phyloP scores from a whole-genome alignment of 1,140 invertebrate genomes.

The Maniola jurtina region DNA sequence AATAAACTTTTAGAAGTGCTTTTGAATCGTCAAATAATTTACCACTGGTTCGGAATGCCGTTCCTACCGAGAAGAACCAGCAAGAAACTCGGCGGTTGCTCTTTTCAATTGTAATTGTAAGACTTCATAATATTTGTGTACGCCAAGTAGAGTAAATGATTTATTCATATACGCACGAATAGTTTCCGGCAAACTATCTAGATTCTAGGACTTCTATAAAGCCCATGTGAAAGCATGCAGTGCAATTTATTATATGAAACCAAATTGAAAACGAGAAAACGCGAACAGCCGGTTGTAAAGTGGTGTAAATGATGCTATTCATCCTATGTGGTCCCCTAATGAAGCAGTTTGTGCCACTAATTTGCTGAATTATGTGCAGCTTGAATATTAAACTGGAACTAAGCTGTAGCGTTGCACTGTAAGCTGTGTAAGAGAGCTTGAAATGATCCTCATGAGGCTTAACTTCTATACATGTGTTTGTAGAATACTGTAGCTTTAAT shows the following conservation, averaged over 20 bases:
- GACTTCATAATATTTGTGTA: no score
- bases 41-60: no score
- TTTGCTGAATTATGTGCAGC: conserved; percentile 44
- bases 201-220: not conserved
- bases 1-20: no score
- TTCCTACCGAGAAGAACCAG: no score
- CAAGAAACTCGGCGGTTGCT: no score
- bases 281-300: conserved; percentile 21
- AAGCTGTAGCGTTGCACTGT: conserved; percentile 6
- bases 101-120: no score
- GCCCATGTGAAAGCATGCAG: not conserved
- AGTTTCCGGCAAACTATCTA: no score
- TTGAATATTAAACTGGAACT: conserved; percentile 40
- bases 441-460: conserved; percentile 2
- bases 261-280: conserved; percentile 12
- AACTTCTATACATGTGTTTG: conserved; percentile 1
- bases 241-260: not conserved
- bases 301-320: conserved; percentile 36
- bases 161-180: no score
- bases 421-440: conserved; percentile 7
- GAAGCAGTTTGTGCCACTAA: conserved; percentile 41
- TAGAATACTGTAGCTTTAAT: not conserved
- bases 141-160: no score
- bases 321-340: conserved; percentile 39
- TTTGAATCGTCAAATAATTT: no score